Percentiles rank a stretch among this genome's conserved stretches.
These are phyloP conservation scores for Loriculus beryllinus DNA, from an alignment of 2,797 vertebrate species.

Conservation along the genomic window DNA sequence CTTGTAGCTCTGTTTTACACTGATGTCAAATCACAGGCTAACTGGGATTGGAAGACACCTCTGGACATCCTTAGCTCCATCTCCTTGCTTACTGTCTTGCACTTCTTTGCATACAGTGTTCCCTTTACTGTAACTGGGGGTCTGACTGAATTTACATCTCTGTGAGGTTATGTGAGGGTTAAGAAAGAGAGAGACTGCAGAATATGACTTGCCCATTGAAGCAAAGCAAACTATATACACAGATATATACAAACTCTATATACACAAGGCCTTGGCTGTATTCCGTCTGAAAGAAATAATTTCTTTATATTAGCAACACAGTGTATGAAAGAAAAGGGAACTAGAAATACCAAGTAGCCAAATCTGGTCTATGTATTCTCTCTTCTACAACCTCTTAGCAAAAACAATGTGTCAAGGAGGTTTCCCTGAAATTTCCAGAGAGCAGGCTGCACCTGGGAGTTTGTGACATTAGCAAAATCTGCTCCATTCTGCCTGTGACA, in stretches of 20 bases:
- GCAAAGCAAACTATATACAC: not conserved
- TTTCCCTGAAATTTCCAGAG: not conserved
- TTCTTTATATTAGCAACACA: not conserved
- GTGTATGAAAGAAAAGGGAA: not conserved
- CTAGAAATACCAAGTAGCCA: not conserved
- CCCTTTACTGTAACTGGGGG: fast-evolving
- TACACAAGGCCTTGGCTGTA: not conserved
- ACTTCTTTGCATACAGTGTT: not conserved
- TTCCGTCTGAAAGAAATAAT: not conserved
- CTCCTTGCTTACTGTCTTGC: not conserved
- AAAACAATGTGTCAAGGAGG: not conserved
- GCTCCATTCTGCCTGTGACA: not conserved
- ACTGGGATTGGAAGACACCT: not conserved
- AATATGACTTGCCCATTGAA: fast-evolving
- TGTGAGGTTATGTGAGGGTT: not conserved
- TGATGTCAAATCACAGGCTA: not conserved
- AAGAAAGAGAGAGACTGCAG: not conserved
- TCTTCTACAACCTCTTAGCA: not conserved
- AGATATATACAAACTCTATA: not conserved
- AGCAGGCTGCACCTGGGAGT: fast-evolving
- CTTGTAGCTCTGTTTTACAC: not conserved
- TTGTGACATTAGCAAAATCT: not conserved
- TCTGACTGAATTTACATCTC: not conserved
- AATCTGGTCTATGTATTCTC: not conserved
- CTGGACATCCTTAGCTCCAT: not conserved